These are phyloP conservation scores for Desmophyllum pertusum DNA, from an alignment of 92 coral and sea anemone species.

Conservation along the genomic window DNA sequence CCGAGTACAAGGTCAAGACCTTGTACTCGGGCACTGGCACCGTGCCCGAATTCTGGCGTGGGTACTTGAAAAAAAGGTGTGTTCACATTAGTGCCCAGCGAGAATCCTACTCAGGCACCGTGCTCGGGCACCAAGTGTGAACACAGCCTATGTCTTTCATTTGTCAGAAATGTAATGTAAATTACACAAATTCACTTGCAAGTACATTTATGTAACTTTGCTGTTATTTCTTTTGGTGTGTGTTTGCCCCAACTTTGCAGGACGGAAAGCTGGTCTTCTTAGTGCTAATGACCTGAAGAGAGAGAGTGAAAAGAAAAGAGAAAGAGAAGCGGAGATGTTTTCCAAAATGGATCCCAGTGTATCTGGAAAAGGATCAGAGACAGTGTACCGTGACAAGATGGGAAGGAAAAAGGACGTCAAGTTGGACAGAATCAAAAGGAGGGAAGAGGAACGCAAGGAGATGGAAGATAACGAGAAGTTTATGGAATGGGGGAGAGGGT, in stretches of 20 bases:
- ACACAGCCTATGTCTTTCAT: too few species aligned
- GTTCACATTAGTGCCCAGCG: too few species aligned
- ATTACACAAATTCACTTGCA: neutral
- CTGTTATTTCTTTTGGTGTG: too few species aligned
- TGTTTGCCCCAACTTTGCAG: conserved; percentile 19
- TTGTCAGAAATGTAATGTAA: neutral
- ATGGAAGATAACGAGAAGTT: conserved; percentile 87
- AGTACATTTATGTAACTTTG: neutral
- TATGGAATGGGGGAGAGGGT: conserved; percentile 98
- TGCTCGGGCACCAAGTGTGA: too few species aligned
- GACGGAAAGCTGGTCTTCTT: conserved; percentile 86
- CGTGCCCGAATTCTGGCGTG: too few species aligned
- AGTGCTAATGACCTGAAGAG: conserved; percentile 76
- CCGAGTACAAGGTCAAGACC: too few species aligned
- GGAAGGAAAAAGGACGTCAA: conserved; percentile 83
- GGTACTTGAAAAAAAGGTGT: too few species aligned
- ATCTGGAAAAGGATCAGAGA: conserved; percentile 84
- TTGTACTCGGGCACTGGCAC: too few species aligned
- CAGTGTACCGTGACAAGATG: conserved; percentile 89
- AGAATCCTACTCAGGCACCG: too few species aligned
- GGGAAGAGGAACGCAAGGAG: conserved; percentile 84
- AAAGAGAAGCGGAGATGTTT: conserved; percentile 80
- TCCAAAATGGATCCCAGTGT: conserved; percentile 70
- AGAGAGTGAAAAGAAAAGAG: conserved; percentile 66
- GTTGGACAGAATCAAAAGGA: conserved; percentile 72